Evolutionary conservation across 2,113 vertebrate genomes (phyloP), one percentile per base, ranked within the genome.

Genomic region (Poicephalus gulielmi): DNA sequence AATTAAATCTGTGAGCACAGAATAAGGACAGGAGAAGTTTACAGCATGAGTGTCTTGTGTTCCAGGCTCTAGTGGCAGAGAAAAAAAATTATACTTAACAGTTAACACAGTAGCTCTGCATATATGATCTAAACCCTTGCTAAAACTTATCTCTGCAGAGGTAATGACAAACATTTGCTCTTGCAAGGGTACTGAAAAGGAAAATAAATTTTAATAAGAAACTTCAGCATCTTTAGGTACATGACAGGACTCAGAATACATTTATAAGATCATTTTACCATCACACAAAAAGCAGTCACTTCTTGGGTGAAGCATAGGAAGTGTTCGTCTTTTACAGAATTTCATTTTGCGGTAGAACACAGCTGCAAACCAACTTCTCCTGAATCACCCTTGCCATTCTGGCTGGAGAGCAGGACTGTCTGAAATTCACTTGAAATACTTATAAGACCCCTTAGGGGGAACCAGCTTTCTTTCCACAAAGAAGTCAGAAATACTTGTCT

Each of bases 1-100:
- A 91, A 92, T 94, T 97, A 96, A 95, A 88, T 2, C 79, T 77
- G 91, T 89, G 86, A 92, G 77, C 43, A 86, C 47, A 31, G 86
- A 95, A 82, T 52, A 86, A 68, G 44, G 76, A 92, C 1, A 10
- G 55, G 39, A 92, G 43, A 94, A 89, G 64, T 81, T 79, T 91
- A 88, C 41, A 88, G 66, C 44, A 30, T 11, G 30, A 91, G n/a
- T 55, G 44, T n/a, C 67, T 84, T 80, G 50, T 13, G 75, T 83
- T 95, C 95, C 68, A 86, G 78, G 50, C 44, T 94, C 39, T 43
- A 39, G 19, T 33, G 41, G 33, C 63, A 96, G 22, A 28, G 66
- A 39, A 83, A 81, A 80, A 94, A 93, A 92, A 80, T 37, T 0
- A 49, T 39, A 47, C 17, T 31, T 27, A 22, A 14, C 39, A 70